Percentiles rank a stretch among this genome's conserved stretches.
These are phyloP conservation scores for Ostrea denselamellosa DNA, from an alignment of 1,140 invertebrate genomes.

Conservation along the genomic window DNA sequence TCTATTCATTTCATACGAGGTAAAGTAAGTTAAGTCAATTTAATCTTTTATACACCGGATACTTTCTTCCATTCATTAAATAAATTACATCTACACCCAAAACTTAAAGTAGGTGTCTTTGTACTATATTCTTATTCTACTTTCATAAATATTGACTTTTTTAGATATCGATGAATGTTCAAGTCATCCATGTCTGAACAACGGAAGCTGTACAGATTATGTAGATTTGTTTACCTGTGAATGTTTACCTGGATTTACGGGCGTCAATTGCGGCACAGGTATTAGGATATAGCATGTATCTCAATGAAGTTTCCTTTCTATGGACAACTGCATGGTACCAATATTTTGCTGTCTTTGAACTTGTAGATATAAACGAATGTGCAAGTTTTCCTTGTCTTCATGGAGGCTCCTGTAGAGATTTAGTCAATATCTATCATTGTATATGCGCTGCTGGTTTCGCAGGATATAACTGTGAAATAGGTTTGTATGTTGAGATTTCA, in stretches of 20 bases:
- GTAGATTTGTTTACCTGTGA: neutral
- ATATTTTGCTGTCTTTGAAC: neutral
- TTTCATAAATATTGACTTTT: neutral
- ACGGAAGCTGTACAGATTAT: neutral
- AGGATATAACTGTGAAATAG: constrained; percentile 40
- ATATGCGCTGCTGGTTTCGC: constrained; percentile 48
- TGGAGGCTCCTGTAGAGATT: constrained; percentile 50
- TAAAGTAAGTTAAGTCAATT: too few species aligned
- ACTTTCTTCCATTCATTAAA: too few species aligned
- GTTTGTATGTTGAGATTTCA: constrained; percentile 4
- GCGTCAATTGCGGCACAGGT: constrained; percentile 6
- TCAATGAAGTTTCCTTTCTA: neutral
- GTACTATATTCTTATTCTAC: too few species aligned
- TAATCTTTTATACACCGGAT: too few species aligned
- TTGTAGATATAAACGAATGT: constrained; percentile 59
- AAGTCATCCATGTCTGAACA: constrained; percentile 18
- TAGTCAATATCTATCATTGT: constrained; percentile 41
- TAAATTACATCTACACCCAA: too few species aligned
- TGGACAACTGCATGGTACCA: too few species aligned
- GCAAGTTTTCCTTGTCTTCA: constrained; percentile 61
- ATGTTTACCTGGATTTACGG: constrained; percentile 11
- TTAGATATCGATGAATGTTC: constrained; percentile 36
- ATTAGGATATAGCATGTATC: neutral
- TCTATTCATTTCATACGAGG: too few species aligned
- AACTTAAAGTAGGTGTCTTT: too few species aligned